phyloP scores from a whole-genome alignment of 2,797 vertebrate genomes.

The Falco concolor region DNA sequence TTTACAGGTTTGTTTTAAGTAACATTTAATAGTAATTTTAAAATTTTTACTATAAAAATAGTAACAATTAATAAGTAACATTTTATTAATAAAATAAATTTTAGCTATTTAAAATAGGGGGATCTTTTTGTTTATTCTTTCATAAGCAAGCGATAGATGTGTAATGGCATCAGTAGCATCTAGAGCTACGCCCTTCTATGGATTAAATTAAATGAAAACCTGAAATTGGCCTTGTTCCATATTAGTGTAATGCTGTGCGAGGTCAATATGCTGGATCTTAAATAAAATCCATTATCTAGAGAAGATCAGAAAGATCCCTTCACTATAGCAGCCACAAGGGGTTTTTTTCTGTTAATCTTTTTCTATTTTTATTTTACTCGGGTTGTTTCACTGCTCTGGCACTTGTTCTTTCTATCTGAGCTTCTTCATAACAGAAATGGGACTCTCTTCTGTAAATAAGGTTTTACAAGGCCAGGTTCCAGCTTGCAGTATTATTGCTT shows the following conservation, averaged over 20 bases:
- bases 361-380: background rate
- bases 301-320: background rate
- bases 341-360: background rate
- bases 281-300: background rate
- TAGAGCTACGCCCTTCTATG: rapidly evolving
- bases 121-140: background rate
- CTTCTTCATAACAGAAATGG: background rate
- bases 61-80: too few species aligned
- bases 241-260: background rate
- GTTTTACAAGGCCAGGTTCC: background rate
- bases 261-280: background rate
- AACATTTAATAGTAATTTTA: background rate
- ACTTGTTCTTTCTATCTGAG: background rate
- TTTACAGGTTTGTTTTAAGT: background rate
- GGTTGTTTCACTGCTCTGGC: background rate
- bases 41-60: too few species aligned
- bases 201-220: background rate
- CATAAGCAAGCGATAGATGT: rapidly evolving
- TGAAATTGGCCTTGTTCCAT: background rate
- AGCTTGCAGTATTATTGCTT: background rate
- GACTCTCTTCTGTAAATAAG: background rate
- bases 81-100: too few species aligned
- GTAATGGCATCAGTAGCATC: background rate
- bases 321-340: background rate
- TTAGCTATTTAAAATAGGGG: background rate